These are phyloP conservation scores for Hedychridium roseum DNA, from an alignment of 2,888 invertebrate species.

Conservation along the genomic window DNA sequence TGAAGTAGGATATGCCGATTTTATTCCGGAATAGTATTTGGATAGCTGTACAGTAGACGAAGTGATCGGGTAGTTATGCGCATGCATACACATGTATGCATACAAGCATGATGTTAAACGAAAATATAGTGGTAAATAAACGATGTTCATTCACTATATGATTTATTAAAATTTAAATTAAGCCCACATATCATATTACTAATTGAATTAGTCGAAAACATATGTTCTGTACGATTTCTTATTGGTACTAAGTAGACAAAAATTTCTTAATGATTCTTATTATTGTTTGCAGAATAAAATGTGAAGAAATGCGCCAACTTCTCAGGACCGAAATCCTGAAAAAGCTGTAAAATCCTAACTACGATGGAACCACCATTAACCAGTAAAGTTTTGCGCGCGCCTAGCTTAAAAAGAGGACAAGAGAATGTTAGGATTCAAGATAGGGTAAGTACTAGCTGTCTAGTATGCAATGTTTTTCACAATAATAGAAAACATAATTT, in stretches of 20 bases:
- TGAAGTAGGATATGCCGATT: no score
- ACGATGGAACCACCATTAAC: constrained; percentile 65
- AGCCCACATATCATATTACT: neutral
- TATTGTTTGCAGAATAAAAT: constrained; percentile 41
- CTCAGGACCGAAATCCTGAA: constrained; percentile 52
- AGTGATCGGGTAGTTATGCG: no score
- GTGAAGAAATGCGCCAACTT: constrained; percentile 16
- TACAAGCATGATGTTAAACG: neutral
- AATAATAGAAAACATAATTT: neutral
- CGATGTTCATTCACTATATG: neutral
- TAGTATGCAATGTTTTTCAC: neutral
- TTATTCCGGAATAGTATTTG: no score
- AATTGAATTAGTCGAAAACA: neutral
- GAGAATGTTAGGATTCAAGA: constrained; percentile 79
- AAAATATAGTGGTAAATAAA: neutral
- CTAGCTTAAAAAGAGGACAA: constrained; percentile 80
- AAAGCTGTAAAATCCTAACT: constrained; percentile 30
- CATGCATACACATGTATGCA: no score
- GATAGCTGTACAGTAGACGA: no score
- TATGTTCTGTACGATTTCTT: neutral
- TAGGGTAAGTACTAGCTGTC: constrained; percentile 84
- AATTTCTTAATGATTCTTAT: no score
- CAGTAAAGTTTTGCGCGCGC: constrained; percentile 77
- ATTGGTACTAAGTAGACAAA: neutral
- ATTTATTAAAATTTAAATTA: neutral